phyloP scores from a whole-genome alignment of 2,113 vertebrate species.

The Tamias sibiricus region DNA sequence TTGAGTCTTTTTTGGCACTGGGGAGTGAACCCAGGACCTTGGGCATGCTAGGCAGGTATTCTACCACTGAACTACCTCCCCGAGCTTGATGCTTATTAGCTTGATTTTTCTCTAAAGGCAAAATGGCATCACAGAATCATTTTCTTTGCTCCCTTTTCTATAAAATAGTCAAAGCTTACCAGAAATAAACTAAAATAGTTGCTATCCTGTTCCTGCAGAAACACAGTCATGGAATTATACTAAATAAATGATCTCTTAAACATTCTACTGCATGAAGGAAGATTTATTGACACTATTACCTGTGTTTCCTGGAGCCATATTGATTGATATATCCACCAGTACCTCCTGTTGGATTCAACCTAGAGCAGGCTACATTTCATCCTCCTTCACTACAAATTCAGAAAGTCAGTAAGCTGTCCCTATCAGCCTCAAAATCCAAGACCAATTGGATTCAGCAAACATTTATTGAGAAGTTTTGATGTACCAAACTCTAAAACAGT shows the following conservation, averaged over 20 bases:
- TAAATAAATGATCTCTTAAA: neutral
- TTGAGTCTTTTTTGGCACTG: neutral
- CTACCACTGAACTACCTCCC: too few species aligned
- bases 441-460: conserved; percentile 52
- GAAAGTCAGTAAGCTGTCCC: neutral
- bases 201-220: neutral
- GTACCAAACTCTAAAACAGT: conserved; percentile 23
- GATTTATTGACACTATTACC: neutral
- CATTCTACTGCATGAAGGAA: neutral
- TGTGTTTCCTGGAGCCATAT: neutral
- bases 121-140: neutral
- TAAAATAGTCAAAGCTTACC: conserved; percentile 22
- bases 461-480: conserved; percentile 38
- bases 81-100: neutral
- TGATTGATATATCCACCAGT: neutral
- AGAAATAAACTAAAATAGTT: neutral
- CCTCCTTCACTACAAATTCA: neutral
- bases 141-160: neutral
- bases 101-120: conserved; percentile 25
- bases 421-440: conserved; percentile 18
- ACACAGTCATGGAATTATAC: neutral
- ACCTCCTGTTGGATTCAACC: neutral
- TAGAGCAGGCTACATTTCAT: neutral
- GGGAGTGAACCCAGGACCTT: too few species aligned
- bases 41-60: too few species aligned